Evolutionary conservation across 2,113 vertebrate species (phyloP).

Genomic region (Seriola aureovittata): DNA sequence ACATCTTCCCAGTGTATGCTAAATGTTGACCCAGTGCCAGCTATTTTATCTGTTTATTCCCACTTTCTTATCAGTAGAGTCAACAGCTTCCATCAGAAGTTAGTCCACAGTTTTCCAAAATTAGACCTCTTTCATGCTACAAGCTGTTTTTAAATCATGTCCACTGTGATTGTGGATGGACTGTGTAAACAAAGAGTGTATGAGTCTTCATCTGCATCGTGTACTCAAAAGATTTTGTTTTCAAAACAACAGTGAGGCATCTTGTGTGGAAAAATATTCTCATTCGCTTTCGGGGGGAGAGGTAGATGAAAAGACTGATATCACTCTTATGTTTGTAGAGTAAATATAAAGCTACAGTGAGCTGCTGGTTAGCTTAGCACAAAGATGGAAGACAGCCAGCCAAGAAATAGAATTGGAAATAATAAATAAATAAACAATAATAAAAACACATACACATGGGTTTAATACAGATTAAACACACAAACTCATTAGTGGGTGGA

Average conservation of each 20-base stretch:
- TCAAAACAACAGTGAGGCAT: too few relatives aligned
- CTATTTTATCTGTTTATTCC: slow-evolving; percentile 41
- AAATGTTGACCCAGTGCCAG: slow-evolving; percentile 27
- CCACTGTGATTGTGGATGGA: slow-evolving; percentile 4
- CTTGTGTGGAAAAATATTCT: background rate
- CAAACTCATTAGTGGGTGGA: background rate
- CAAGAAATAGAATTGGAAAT: background rate
- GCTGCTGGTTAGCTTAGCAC: background rate
- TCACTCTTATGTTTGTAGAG: background rate
- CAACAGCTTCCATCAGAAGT: slow-evolving; percentile 42
- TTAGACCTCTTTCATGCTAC: slow-evolving; percentile 11
- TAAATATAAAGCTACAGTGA: background rate
- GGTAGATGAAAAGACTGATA: background rate
- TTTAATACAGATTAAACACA: background rate
- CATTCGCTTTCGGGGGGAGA: background rate
- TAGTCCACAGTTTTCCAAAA: slow-evolving; percentile 17
- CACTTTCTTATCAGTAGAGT: slow-evolving; percentile 44
- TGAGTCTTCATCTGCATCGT: background rate
- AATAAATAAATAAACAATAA: background rate
- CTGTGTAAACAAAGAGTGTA: background rate
- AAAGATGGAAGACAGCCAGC: background rate
- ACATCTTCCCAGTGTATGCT: background rate
- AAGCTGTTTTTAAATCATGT: slow-evolving; percentile 27
- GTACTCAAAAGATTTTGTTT: background rate
- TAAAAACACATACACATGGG: background rate